Evolutionary conservation across 2,113 vertebrate genomes (phyloP).

Genomic region (Thermophis baileyi): DNA sequence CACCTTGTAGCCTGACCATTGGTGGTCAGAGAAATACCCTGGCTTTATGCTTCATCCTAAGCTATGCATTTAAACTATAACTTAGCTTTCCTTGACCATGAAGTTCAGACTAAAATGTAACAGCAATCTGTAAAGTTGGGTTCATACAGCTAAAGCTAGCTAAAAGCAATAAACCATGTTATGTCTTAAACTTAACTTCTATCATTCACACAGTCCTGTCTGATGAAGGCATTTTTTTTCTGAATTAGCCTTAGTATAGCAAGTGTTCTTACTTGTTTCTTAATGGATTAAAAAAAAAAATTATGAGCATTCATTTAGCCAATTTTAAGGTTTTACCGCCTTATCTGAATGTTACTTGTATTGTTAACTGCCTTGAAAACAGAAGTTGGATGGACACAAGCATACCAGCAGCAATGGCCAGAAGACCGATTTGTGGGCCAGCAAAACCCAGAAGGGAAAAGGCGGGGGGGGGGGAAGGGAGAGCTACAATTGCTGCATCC

Average conservation of each 20-base stretch:
- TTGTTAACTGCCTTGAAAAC: neutral
- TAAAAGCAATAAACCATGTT: neutral
- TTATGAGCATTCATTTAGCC: neutral
- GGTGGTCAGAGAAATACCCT: neutral
- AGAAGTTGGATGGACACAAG: neutral
- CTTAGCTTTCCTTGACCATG: neutral
- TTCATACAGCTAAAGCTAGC: neutral
- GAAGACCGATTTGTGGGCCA: neutral
- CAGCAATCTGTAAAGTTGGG: neutral
- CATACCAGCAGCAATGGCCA: neutral
- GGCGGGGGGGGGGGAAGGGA: fast-evolving
- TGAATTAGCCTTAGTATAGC: neutral
- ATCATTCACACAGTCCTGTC: neutral
- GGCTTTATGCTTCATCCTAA: neutral
- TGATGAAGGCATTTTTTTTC: neutral
- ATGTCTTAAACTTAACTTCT: neutral
- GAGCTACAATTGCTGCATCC: neutral
- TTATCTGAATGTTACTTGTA: neutral
- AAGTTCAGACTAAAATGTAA: neutral
- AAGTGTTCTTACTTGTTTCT: neutral
- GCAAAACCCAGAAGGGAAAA: neutral
- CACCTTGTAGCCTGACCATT: neutral
- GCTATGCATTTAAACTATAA: neutral
- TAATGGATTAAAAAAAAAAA: neutral
- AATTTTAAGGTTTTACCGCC: neutral